Percentiles rank a stretch among this genome's conserved stretches.
Evolutionary conservation across 2,797 vertebrate genomes (phyloP).

Genomic region (Rhinoraja longicauda): DNA sequence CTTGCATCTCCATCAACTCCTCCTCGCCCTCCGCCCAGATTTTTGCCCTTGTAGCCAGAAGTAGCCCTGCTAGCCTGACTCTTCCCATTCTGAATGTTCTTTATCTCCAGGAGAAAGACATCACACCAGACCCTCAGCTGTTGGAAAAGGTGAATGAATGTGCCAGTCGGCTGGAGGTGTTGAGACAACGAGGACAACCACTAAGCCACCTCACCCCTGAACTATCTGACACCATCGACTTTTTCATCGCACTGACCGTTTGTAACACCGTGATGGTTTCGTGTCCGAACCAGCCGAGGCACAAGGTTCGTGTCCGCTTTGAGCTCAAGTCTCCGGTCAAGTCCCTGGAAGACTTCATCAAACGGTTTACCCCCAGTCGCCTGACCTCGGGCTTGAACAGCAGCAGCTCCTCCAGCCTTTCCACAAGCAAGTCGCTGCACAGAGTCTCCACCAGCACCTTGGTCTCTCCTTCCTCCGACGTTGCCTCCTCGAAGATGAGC

Average conservation of each 20-base stretch:
- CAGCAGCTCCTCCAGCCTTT: constrained; percentile 78
- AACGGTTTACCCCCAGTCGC: constrained; percentile 85
- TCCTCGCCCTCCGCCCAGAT: not conserved
- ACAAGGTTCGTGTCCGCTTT: constrained; percentile 82
- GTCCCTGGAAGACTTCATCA: constrained; percentile 92
- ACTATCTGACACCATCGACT: constrained; percentile 81
- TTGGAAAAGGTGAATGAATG: constrained; percentile 87
- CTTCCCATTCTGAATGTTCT: not conserved
- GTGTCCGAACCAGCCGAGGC: constrained; percentile 84
- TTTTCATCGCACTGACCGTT: constrained; percentile 90
- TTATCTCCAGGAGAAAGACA: constrained; percentile 78
- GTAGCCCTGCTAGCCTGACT: not conserved
- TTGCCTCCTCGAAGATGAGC: constrained; percentile 70
- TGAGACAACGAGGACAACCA: constrained; percentile 67
- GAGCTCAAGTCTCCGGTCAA: constrained; percentile 92
- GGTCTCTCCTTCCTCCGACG: constrained; percentile 68
- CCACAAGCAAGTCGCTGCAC: constrained; percentile 65
- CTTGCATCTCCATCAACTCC: too few relatives aligned
- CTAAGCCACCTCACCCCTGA: constrained; percentile 77
- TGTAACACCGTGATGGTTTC: constrained; percentile 96
- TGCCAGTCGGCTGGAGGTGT: constrained; percentile 70
- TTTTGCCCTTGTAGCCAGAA: not conserved
- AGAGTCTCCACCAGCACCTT: constrained; percentile 63
- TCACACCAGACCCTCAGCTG: constrained; percentile 87
- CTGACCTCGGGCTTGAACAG: constrained; percentile 79